These are phyloP conservation scores for Crocuta crocuta DNA, from an alignment of 2,113 vertebrate species.

Conservation along the genomic window DNA sequence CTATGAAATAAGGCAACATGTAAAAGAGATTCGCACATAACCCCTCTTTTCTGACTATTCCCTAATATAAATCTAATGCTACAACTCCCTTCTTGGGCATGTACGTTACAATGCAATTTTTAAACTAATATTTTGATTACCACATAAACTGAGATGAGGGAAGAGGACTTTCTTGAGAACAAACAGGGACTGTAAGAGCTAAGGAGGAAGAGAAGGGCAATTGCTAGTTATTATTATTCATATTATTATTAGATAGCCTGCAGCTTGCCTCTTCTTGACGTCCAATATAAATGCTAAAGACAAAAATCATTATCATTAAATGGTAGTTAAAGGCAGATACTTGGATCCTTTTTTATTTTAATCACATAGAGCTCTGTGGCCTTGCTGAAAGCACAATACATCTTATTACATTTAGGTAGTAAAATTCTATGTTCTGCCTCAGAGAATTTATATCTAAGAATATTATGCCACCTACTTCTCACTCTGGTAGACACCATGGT, in stretches of 20 bases:
- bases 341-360: conserved; percentile 86
- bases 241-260: conserved; percentile 80
- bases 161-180: conserved; percentile 71
- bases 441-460: conserved; percentile 87
- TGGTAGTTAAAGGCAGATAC: conserved; percentile 87
- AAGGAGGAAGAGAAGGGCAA: conserved; percentile 62
- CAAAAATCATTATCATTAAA: conserved; percentile 86
- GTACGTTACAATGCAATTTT: conserved; percentile 68
- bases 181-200: conserved; percentile 65
- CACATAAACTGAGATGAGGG: conserved; percentile 69
- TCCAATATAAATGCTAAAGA: conserved; percentile 86
- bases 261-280: conserved; percentile 81
- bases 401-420: conserved; percentile 87
- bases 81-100: conserved; percentile 50
- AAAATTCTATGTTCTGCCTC: conserved; percentile 87
- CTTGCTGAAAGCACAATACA: conserved; percentile 87
- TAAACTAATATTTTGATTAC: conserved; percentile 73
- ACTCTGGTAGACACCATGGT: conserved; percentile 77
- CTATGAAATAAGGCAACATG: neutral
- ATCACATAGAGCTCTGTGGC: conserved; percentile 86
- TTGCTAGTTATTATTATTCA: conserved; percentile 85
- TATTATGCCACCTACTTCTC: conserved; percentile 82
- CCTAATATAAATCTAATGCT: conserved; percentile 74
- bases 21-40: neutral
- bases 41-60: conserved; percentile 45